Evolutionary conservation across 1,140 invertebrate genomes (phyloP), one percentile per base, ranked within the genome.

Genomic region (Apis cerana): DNA sequence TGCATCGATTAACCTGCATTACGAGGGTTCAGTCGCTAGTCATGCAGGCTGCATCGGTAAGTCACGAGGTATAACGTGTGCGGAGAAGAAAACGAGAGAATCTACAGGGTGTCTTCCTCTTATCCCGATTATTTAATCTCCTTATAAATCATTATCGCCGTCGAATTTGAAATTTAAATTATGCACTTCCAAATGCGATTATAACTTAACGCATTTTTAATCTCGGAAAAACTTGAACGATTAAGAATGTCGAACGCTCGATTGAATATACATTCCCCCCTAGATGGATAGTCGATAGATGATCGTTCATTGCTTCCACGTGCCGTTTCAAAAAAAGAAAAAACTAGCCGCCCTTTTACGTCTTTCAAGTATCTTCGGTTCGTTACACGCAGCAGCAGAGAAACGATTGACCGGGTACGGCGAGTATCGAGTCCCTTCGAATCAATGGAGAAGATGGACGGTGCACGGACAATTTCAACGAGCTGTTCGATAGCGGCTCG

Each of bases 1-100:
- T 90, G 90, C 90, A 91, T 91, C 90, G 90, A 91, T 91, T 91
- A 91, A 91, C 91, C 91, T 85, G 88, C 89, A 89, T 90, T 89
- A 90, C 86, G 81, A 79, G 52, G 75, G 64, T 75, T 74, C 81
- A 88, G 78, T 86, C 75, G 88, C 88, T 87, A 89, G 82, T 90
- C 89, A 86, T 85, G 85, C 85, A 87, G 67, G 78, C 83, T 83
- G 80, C 89, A 89, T 90, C 85, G 87, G 83, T 87, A 86, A 90
- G 81, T 91, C 85, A 84, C 86, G 85, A 83, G 33, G 74, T 59
- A 69, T 85, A 85, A 87, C 80, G 72, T 85, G 79, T 76, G 85
- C 80, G 64, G 21, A 87, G 50, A 87, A 56, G 67, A 58, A 80
- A 62, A 80, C 10, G n/a, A 61, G n/a, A 61, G 21, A 59, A 56